Base-by-base conservation (phyloP, 2,113 vertebrate species). In the Leptobrachium ailaonicum region DNA sequence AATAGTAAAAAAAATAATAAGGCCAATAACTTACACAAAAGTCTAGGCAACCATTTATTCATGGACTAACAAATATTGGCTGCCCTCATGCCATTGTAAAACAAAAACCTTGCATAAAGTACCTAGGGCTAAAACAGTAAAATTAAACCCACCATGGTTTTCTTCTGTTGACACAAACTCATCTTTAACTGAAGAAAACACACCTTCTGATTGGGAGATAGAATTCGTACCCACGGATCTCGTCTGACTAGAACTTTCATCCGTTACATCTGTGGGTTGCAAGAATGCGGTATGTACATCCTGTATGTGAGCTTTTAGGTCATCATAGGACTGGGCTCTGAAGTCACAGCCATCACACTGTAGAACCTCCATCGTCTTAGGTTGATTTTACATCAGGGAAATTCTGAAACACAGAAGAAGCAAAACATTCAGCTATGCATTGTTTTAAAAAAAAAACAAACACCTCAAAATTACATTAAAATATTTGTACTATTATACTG, bases 311-410 rank as follows among this genome's bases (percentile, higher is more conserved):
- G 91, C 91, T 88, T 99, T 99, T 76, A 99, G 92, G 84, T 99
- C 97, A 85, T 98, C 97, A 0, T 97, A 95, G 73, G 97, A 96
- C 44, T 98, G 96, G 62, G 96, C 98, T 86, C 96, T 94, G 89
- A 98, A 99, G 92, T 99, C 98, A 82, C 98, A 99, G 87, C 98
- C 96, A 88, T 99, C 98, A 82, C 98, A 99, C 89, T 99, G 98
- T 84, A 98, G 91, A 88, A 96, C 96, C 92, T 99, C 98, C 98
- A 99, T 99, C 87, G 85, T 92, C 90, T 77, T 88, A 85, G 82
- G 64, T 85, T 92, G 85, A 89, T 94, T 95, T 95, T 92, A 95
- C 96, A 96, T 98, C 90, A 96, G 94, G 20, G 94, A 93, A 95
- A 93, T 92, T 90, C 96, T 94, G 83, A 66, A 79, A 60, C 73